phyloP scores from a whole-genome alignment of 2,113 vertebrate genomes.

The Megatriorchis doriae region DNA sequence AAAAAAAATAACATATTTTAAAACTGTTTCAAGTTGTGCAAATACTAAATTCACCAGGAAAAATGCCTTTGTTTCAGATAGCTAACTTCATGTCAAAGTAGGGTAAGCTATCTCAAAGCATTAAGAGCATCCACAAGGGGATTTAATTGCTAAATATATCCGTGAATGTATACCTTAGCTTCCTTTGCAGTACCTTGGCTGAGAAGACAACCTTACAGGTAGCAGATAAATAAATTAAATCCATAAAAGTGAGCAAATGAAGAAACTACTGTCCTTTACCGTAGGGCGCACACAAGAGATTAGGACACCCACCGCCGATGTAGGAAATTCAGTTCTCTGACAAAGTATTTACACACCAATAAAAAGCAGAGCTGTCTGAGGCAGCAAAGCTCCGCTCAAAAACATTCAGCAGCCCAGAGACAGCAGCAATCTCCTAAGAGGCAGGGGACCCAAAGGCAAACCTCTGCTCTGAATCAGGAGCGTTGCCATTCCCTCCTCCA shows the following conservation, averaged over 20 bases:
- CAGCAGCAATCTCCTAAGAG: background rate
- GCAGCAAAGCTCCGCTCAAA: background rate
- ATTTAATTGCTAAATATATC: constrained; percentile 37
- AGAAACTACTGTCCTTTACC: background rate
- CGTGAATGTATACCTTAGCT: background rate
- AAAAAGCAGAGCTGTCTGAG: background rate
- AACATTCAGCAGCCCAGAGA: background rate
- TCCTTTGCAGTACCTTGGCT: background rate
- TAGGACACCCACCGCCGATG: fast-evolving
- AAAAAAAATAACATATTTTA: background rate
- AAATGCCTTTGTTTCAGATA: background rate
- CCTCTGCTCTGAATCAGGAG: background rate
- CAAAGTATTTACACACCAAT: background rate
- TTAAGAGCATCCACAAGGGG: background rate
- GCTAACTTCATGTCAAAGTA: background rate
- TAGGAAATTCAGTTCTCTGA: background rate
- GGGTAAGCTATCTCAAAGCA: constrained; percentile 12
- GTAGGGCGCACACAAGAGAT: background rate
- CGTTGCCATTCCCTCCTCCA: fast-evolving
- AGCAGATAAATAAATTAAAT: background rate
- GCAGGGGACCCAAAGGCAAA: background rate
- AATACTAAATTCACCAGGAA: background rate
- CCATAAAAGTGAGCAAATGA: background rate
- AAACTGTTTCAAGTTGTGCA: background rate
- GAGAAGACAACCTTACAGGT: background rate